A percentile compares a stretch with the other conserved stretches of the same genome.
Conservation (phyloP, 2,888 invertebrate genomes). For the Pandemis cinnamomeana region DNA sequence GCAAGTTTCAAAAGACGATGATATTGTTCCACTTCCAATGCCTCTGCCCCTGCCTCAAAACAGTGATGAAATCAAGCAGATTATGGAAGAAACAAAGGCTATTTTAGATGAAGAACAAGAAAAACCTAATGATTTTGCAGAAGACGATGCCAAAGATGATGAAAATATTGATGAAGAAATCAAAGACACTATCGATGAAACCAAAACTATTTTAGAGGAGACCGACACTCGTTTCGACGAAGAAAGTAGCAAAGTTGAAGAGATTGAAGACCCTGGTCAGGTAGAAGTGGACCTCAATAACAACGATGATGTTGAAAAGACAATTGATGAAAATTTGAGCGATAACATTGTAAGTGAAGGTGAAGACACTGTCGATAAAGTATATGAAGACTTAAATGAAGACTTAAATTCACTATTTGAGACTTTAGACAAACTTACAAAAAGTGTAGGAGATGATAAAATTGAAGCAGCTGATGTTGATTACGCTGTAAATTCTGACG, state of each 20-base stretch:
- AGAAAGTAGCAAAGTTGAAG: neutral
- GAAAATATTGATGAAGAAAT: constrained; percentile 34
- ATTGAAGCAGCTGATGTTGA: constrained; percentile 41
- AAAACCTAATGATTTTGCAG: constrained; percentile 37
- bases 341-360: constrained; percentile 37
- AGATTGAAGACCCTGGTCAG: neutral
- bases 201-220: constrained; percentile 46
- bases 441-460: constrained; percentile 43
- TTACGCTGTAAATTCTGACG: constrained; percentile 31
- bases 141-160: constrained; percentile 7
- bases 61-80: constrained; percentile 44
- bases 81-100: constrained; percentile 52
- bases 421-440: constrained; percentile 59
- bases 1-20: constrained; percentile 38
- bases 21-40: constrained; percentile 28
- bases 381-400: constrained; percentile 60
- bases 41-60: neutral
- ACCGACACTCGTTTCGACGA: constrained; percentile 29
- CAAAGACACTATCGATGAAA: constrained; percentile 40
- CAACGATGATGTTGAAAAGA: constrained; percentile 38
- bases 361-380: constrained; percentile 59
- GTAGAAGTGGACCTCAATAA: neutral
- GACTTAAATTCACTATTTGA: constrained; percentile 64
- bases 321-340: constrained; percentile 24
- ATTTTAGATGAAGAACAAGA: constrained; percentile 47